Conservation (phyloP, 2,888 invertebrate species). For the Parthenolecanium corni region DNA sequence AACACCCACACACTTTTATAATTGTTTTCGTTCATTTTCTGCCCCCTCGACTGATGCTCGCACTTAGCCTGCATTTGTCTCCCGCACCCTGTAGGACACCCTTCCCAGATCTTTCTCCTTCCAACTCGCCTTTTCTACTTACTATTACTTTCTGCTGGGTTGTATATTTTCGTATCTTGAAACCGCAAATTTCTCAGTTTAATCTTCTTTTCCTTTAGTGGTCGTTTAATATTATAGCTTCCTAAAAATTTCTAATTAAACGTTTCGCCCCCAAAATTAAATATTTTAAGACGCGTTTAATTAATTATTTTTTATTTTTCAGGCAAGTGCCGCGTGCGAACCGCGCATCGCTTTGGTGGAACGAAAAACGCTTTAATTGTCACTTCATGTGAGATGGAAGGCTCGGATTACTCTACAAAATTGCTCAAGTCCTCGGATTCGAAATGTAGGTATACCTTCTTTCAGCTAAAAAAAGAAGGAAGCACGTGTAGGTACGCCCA, state of each 20-base stretch:
- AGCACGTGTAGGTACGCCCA: too few species aligned
- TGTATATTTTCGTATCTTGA: constrained; percentile 17
- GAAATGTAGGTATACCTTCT: too few species aligned
- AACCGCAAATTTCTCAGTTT: constrained; percentile 25
- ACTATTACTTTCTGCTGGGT: neutral
- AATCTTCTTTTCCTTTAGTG: constrained; percentile 26
- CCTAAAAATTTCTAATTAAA: constrained; percentile 25
- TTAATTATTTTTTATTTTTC: constrained; percentile 18
- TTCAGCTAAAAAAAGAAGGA: too few species aligned
- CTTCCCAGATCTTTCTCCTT: too few species aligned
- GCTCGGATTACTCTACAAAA: too few species aligned
- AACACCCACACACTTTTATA: constrained; percentile 20
- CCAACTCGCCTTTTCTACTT: too few species aligned
- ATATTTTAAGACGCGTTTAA: constrained; percentile 24
- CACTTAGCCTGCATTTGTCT: too few species aligned
- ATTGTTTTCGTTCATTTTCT: constrained; percentile 26
- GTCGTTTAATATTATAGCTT: constrained; percentile 26
- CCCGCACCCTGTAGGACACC: too few species aligned
- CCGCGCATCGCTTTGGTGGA: too few species aligned
- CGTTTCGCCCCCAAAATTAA: constrained; percentile 14
- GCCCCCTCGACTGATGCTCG: neutral
- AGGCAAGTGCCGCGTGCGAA: neutral
- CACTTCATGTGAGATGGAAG: too few species aligned
- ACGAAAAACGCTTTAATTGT: too few species aligned
- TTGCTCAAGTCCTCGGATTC: too few species aligned